Evolutionary conservation across 2,797 vertebrate species (phyloP).

Genomic region (Threskiornis aethiopicus): DNA sequence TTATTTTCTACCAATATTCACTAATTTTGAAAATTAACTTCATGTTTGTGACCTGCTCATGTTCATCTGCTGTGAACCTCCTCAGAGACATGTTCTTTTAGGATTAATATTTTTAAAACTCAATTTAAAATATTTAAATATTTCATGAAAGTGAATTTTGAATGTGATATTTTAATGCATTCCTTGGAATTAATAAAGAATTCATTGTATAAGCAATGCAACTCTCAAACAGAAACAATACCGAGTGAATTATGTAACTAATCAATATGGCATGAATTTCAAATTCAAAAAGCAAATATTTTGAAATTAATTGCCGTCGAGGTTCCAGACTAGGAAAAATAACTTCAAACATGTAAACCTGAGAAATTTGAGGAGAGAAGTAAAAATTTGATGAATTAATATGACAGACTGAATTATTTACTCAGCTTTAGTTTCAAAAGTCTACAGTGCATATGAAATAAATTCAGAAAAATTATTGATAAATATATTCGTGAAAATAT

Average conservation of each 20-base stretch:
- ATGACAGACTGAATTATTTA: not conserved
- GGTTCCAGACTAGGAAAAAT: not conserved
- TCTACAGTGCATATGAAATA: not conserved
- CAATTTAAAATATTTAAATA: not conserved
- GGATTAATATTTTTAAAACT: not conserved
- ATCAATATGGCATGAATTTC: not conserved
- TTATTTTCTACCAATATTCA: not conserved
- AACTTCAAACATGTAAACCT: not conserved
- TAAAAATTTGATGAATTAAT: not conserved
- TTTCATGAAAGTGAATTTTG: not conserved
- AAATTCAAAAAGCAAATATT: not conserved
- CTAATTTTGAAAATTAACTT: not conserved
- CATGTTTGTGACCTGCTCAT: not conserved
- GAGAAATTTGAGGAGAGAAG: not conserved
- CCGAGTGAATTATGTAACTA: not conserved
- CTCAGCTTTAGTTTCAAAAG: not conserved
- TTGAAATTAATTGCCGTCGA: not conserved
- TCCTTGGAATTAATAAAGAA: not conserved
- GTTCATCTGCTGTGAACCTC: not conserved
- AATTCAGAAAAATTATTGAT: not conserved
- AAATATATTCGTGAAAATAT: not conserved
- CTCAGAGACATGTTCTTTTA: not conserved
- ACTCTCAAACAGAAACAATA: not conserved
- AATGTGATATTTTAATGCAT: not conserved
- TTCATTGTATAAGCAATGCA: not conserved